Base-by-base conservation (phyloP, 2,113 vertebrate species). In the Mormyrus iriodes region DNA sequence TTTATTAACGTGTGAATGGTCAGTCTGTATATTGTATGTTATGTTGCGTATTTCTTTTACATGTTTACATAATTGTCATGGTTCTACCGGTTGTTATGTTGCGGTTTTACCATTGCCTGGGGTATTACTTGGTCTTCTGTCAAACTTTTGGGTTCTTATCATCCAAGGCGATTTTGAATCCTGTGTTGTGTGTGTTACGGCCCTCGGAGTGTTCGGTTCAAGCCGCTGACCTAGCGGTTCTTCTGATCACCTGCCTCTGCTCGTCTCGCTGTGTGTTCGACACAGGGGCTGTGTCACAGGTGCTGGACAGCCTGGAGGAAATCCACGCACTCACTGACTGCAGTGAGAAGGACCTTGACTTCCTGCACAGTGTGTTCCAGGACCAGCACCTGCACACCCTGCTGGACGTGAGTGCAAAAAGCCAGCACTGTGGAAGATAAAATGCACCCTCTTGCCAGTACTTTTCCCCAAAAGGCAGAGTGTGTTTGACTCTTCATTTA, bases 301-400 rank as follows among this genome's bases (percentile, higher is more conserved):
- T 99, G 93, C 93, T 99, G 94, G 98, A 99, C 95, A 99, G 98
- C 94, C 93, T 99, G 94, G 98, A 99, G 94, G 98, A 99, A 96
- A 99, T 99, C 94, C 98, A 99, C 8, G 98, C 98, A 19, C 94
- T 99, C 93, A 99, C 98, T 61, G 98, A 99, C 95, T 99, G 98
- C 97, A 99, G 98, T 44, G 98, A 99, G 94, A 99, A 99, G 94
- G 98, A 99, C 91, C 96, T 99, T 92, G 98, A 99, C 94, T 99
- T 99, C 95, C 97, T 99, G 89, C 98, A 99, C 96, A 99, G 98
- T 90, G 98, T 99, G 95, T 99, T 99, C 96, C 98, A 99, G 94
- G 98, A 99, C 95, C 97, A 99, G 92, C 98, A 99, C 95, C 97
- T 99, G 88, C 98, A 99, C 95, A 99, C 98, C 0, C 95, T 99